phyloP scores from a whole-genome alignment of 2,113 vertebrate genomes.

The Oryctolagus cuniculus region DNA sequence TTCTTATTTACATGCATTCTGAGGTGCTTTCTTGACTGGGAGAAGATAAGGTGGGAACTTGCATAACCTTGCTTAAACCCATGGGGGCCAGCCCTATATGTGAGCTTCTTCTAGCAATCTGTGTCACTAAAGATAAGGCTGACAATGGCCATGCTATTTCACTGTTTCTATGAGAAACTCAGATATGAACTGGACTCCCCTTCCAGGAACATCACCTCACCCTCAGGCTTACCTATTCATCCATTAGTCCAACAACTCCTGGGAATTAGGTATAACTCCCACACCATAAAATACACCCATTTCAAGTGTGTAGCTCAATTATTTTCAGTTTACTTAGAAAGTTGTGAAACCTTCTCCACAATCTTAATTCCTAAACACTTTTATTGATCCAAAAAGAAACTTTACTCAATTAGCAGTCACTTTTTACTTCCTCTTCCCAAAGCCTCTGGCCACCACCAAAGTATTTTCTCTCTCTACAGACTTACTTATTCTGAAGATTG shows the following conservation, averaged over 20 bases:
- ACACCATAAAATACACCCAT: slow-evolving; percentile 1
- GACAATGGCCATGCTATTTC: neutral
- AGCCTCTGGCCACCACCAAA: neutral
- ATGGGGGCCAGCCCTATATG: neutral
- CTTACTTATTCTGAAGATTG: neutral
- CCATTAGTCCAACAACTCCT: neutral
- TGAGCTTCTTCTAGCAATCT: neutral
- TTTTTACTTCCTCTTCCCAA: neutral
- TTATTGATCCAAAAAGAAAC: slow-evolving; percentile 9
- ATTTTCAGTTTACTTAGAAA: neutral
- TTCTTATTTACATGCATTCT: slow-evolving; percentile 33
- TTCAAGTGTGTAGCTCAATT: neutral
- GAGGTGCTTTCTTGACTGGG: slow-evolving; percentile 2
- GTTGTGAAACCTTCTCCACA: neutral
- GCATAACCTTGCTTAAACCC: neutral
- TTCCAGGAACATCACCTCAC: neutral
- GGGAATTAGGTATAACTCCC: slow-evolving; percentile 23
- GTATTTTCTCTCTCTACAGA: slow-evolving; percentile 25
- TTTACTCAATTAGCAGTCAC: neutral
- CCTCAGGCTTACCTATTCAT: neutral
- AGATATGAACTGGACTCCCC: neutral
- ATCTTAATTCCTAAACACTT: slow-evolving; percentile 14
- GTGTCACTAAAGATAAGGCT: neutral
- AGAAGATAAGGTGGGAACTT: neutral
- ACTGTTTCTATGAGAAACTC: neutral